These are phyloP conservation scores for Stictocephala bisonia DNA, from an alignment of 2,888 invertebrate species.

Conservation along the genomic window DNA sequence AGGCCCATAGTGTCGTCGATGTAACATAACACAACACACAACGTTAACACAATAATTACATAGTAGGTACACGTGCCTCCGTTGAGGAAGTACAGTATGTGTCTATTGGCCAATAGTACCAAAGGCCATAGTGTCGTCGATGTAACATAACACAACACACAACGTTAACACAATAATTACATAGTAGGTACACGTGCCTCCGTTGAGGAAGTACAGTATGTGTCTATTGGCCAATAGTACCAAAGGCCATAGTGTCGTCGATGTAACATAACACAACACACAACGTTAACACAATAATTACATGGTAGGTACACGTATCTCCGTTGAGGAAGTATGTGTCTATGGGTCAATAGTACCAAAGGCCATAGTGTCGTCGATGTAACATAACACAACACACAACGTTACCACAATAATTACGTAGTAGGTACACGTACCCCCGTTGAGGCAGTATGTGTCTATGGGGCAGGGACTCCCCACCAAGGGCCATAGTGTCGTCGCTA, in stretches of 20 bases:
- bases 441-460: slow-evolving; percentile 82
- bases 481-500: slow-evolving; percentile 69
- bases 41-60: slow-evolving; percentile 64
- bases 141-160: slow-evolving; percentile 63
- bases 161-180: too few species aligned
- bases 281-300: slow-evolving; percentile 62
- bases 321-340: too few species aligned
- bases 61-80: slow-evolving; percentile 88
- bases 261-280: slow-evolving; percentile 63
- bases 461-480: slow-evolving; percentile 74
- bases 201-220: slow-evolving; percentile 89
- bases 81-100: slow-evolving; percentile 84
- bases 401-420: too few species aligned
- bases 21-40: slow-evolving; percentile 61
- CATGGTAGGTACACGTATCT: too few species aligned
- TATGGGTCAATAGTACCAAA: too few species aligned
- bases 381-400: too few species aligned
- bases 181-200: slow-evolving; percentile 86
- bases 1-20: slow-evolving; percentile 69
- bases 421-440: slow-evolving; percentile 87
- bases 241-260: slow-evolving; percentile 69
- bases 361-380: too few species aligned
- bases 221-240: slow-evolving; percentile 75
- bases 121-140: slow-evolving; percentile 70
- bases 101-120: slow-evolving; percentile 74